A percentile compares a stretch with the other conserved stretches of the same genome.
phyloP scores from a whole-genome alignment of 2,888 invertebrate genomes.

The Morpho deidamia region DNA sequence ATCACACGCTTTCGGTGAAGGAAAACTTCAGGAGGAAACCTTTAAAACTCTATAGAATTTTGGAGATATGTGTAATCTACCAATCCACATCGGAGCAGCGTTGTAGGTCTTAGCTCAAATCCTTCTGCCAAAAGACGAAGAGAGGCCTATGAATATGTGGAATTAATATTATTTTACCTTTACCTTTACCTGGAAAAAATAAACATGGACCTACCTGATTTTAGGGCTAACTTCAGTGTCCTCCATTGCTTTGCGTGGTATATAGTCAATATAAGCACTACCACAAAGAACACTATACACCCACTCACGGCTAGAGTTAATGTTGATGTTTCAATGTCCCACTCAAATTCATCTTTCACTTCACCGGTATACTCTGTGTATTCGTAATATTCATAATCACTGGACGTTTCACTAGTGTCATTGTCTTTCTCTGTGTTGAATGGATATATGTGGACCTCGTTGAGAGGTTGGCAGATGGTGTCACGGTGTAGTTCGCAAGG shows the following conservation, averaged over 20 bases:
- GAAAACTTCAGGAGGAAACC: too few species aligned
- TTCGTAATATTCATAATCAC: conserved; percentile 66
- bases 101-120: too few species aligned
- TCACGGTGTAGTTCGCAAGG: conserved; percentile 88
- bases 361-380: conserved; percentile 64
- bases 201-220: conserved; percentile 78
- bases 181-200: too few species aligned
- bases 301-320: conserved; percentile 85
- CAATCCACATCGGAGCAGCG: too few species aligned
- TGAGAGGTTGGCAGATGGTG: conserved; percentile 84
- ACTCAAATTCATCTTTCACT: conserved; percentile 72
- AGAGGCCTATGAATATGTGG: too few species aligned
- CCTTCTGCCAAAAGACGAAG: too few species aligned
- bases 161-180: too few species aligned
- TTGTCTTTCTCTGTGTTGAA: conserved; percentile 52
- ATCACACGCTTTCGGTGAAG: too few species aligned
- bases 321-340: conserved; percentile 87
- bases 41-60: too few species aligned
- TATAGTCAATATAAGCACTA: conserved; percentile 85
- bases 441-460: conserved; percentile 81
- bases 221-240: conserved; percentile 86
- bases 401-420: conserved; percentile 43
- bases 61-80: too few species aligned
- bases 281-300: conserved; percentile 88
- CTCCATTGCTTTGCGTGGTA: conserved; percentile 90